These are phyloP conservation scores for human DNA, from an alignment of 2,113 vertebrate species.

Conservation along the genomic window DNA sequence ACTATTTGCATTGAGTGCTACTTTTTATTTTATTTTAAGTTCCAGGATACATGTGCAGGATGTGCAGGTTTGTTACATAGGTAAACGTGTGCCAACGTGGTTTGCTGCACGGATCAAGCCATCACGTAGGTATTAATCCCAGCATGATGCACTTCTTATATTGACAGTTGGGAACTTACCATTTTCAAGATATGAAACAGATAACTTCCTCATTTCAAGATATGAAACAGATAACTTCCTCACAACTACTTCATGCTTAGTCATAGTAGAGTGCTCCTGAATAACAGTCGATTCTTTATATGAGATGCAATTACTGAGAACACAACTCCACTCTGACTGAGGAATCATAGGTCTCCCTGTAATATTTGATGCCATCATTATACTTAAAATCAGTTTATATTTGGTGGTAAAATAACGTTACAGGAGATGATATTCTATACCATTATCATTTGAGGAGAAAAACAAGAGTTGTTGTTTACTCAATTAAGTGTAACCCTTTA, in stretches of 20 bases:
- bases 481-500: neutral
- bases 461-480: neutral
- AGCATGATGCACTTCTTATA: neutral
- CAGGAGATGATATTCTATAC: neutral
- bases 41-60: too few relatives aligned
- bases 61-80: too few relatives aligned
- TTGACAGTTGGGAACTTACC: neutral
- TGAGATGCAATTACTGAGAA: neutral
- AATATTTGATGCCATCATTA: neutral
- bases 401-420: neutral
- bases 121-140: too few relatives aligned
- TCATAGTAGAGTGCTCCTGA: neutral
- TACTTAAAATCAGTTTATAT: neutral
- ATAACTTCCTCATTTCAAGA: neutral
- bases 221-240: neutral
- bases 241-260: neutral
- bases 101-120: too few relatives aligned
- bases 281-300: neutral
- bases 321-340: neutral
- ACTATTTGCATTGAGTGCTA: neutral
- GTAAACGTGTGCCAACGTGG: too few relatives aligned
- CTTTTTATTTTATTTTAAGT: neutral
- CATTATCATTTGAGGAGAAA: neutral
- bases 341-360: neutral
- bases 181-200: neutral